Conservation (phyloP, 2,113 vertebrate genomes). For the Pyxicephalus adspersus region DNA sequence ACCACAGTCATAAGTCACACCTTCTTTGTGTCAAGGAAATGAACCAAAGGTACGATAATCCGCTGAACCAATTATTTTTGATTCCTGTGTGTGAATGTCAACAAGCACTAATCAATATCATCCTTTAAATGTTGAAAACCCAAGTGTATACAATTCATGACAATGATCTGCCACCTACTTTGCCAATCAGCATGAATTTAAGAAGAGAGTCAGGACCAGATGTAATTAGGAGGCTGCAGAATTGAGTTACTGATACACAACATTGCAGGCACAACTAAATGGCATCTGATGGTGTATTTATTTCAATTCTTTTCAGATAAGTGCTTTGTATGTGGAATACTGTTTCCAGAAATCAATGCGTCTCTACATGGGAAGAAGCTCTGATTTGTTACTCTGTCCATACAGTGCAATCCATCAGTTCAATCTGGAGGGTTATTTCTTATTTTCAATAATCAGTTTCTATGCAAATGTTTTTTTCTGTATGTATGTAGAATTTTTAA, state of each 20-base stretch:
- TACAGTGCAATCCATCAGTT: constrained; percentile 38
- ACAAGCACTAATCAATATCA: constrained; percentile 55
- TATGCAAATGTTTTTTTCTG: constrained; percentile 22
- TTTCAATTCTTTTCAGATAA: constrained; percentile 56
- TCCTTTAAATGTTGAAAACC: constrained; percentile 53
- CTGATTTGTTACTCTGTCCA: constrained; percentile 13
- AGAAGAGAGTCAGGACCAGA: constrained; percentile 40
- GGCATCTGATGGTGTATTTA: constrained; percentile 51
- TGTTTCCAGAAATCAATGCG: constrained; percentile 46
- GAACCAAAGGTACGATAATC: constrained; percentile 37
- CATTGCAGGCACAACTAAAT: constrained; percentile 51
- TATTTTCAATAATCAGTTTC: constrained; percentile 40
- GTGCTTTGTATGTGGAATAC: constrained; percentile 45
- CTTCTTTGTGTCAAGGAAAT: constrained; percentile 47
- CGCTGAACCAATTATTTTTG: constrained; percentile 50
- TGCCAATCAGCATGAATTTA: constrained; percentile 52
- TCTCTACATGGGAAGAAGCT: constrained; percentile 24
- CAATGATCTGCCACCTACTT: constrained; percentile 55
- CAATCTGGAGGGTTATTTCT: constrained; percentile 26
- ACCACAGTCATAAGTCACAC: constrained; percentile 46
- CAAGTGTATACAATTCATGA: constrained; percentile 54
- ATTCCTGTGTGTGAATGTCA: constrained; percentile 46
- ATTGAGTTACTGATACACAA: constrained; percentile 50
- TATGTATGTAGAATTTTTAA: constrained; percentile 6
- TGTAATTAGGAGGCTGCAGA: constrained; percentile 50